Conservation (phyloP, 2,888 invertebrate genomes). For the Cataglyphis livida region DNA sequence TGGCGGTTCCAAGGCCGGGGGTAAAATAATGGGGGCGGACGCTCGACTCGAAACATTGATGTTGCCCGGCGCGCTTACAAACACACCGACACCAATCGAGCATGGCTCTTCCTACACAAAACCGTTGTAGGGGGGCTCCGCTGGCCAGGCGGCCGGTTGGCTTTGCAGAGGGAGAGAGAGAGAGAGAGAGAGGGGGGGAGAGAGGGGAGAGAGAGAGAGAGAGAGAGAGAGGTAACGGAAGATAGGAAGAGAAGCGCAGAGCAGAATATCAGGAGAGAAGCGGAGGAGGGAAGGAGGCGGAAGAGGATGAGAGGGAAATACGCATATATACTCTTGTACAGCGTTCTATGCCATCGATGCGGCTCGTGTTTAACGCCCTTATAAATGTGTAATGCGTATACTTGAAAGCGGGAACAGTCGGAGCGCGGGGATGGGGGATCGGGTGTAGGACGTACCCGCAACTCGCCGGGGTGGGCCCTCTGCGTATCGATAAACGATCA, state of each 20-base stretch:
- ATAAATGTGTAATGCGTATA: constrained; percentile 81
- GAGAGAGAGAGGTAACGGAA: constrained; percentile 8
- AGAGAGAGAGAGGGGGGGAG: constrained; percentile 18
- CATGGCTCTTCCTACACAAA: constrained; percentile 76
- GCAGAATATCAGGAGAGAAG: constrained; percentile 45
- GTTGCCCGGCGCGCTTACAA: constrained; percentile 78
- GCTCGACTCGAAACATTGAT: constrained; percentile 79
- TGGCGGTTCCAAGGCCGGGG: constrained; percentile 67
- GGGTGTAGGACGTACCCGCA: constrained; percentile 70
- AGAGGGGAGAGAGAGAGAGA: constrained; percentile 27
- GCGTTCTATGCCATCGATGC: constrained; percentile 74
- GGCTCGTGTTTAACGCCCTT: constrained; percentile 80
- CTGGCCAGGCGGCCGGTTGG: constrained; percentile 72
- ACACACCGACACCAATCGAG: constrained; percentile 79
- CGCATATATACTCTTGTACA: constrained; percentile 62
- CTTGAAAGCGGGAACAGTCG: constrained; percentile 58
- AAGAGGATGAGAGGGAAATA: constrained; percentile 56
- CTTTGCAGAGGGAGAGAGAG: constrained; percentile 59
- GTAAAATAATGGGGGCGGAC: constrained; percentile 80
- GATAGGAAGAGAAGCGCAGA: constrained; percentile 32
- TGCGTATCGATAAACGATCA: constrained; percentile 84
- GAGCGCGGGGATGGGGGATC: constrained; percentile 38
- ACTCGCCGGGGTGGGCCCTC: constrained; percentile 73
- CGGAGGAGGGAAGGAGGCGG: constrained; percentile 56
- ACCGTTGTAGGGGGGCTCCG: constrained; percentile 74